These are phyloP conservation scores for Drosophila buzzatii DNA, from an alignment of 2,888 invertebrate genomes.

Conservation along the genomic window DNA sequence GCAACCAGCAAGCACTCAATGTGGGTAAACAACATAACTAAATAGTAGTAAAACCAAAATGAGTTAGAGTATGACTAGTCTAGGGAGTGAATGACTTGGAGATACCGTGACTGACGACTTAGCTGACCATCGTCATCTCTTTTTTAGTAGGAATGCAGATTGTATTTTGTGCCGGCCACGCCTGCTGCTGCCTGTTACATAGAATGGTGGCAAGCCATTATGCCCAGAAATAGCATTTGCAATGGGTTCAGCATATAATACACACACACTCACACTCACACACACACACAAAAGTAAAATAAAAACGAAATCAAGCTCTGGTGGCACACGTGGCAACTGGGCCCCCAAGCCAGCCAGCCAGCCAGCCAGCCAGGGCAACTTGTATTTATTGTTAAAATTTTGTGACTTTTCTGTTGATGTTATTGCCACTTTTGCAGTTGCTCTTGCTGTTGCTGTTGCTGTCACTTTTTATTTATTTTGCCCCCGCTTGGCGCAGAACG, in stretches of 20 bases:
- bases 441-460: conserved; percentile 10
- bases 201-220: not conserved
- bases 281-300: not conserved
- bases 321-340: conserved; percentile 33
- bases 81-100: not conserved
- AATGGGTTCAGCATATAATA: not conserved
- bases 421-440: conserved; percentile 17
- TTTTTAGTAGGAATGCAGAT: not conserved
- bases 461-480: conserved; percentile 23
- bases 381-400: conserved; percentile 55
- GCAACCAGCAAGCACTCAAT: not conserved
- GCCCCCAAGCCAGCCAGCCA: not conserved
- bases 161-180: not conserved
- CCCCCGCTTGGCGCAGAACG: conserved; percentile 1
- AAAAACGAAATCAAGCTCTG: conserved; percentile 16
- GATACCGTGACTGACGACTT: not conserved
- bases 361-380: conserved; percentile 21
- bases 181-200: not conserved
- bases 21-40: not conserved
- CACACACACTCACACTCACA: no score
- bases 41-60: not conserved
- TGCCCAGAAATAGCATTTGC: not conserved
- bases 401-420: conserved; percentile 37
- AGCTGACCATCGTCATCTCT: not conserved
- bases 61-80: not conserved